Evolutionary conservation across 2,113 vertebrate genomes (phyloP), one percentile per base, ranked within the genome.

Genomic region (Labeo rohita): DNA sequence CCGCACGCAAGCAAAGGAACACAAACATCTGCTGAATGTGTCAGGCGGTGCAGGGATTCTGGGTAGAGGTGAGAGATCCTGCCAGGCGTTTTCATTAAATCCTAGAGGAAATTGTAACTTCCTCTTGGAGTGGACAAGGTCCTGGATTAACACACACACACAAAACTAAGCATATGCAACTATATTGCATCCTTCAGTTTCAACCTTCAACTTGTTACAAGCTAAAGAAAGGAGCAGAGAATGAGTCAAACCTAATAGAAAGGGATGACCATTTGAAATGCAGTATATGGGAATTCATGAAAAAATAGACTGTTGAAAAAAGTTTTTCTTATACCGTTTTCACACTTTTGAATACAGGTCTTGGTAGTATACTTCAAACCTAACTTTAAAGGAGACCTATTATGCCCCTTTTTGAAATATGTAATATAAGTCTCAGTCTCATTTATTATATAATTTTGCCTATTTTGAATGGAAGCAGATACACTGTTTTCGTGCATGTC

Each of bases 91-190:
- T 70, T 94, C 90, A 95, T 94, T 92, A 91, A 88, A 84, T 91
- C 2, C 72, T 90, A 83, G 86, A 91, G 93, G 93, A 95, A 95
- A 91, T 91, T 92, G 92, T 90, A 91, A 92, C 94, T 95, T 95
- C 92, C 93, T 94, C 91, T 79, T 59, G 73, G 84, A 72, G 63
- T 88, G 79, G 81, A 89, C 79, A 85, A 84, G 28, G 6, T 84
- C 56, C 78, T 73, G 43, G 21, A 80, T 72, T 28, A 80, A 78
- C 61, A 72, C 16, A 72, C 16, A 72, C 79, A 85, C 73, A 78
- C 78, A 85, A 23, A 84, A 39, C 65, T 75, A 50, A 65, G 34
- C 39, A 16, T 65, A 75, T 74, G 34, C 65, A 73, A 76, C 36
- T 56, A 50, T 54, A 15, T 63, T 8, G 0, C 23, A 21, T 4